A percentile compares a stretch with the other conserved stretches of the same genome.
Evolutionary conservation across 1,140 invertebrate genomes (phyloP).

Genomic region (Hylaeus anthracinus): DNA sequence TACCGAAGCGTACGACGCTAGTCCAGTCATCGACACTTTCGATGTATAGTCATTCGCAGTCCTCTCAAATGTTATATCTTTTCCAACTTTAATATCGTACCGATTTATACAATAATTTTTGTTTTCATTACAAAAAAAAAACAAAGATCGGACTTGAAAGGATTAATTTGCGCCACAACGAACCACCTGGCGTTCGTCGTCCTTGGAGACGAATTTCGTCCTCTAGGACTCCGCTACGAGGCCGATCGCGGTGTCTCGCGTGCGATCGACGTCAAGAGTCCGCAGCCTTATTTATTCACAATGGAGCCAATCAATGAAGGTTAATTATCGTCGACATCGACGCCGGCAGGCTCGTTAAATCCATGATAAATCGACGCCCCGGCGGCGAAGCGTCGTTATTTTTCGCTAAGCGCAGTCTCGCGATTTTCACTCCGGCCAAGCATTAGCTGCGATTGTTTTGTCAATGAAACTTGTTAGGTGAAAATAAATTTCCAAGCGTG

Average conservation of each 20-base stretch:
- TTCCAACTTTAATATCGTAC: no score
- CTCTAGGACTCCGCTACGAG: conserved; percentile 6
- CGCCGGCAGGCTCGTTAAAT: conserved; percentile 42
- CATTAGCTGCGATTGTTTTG: conserved; percentile 11
- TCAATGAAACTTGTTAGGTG: neutral
- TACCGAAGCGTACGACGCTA: no score
- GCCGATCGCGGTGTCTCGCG: conserved; percentile 12
- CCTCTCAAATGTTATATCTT: no score
- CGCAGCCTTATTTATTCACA: conserved; percentile 51
- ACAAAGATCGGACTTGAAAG: no score
- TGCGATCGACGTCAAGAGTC: conserved; percentile 6
- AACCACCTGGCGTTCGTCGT: conserved; percentile 17
- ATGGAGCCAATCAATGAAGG: conserved; percentile 56
- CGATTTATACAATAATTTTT: no score
- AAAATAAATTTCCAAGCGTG: neutral
- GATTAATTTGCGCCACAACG: no score
- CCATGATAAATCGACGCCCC: conserved; percentile 50
- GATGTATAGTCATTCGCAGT: no score
- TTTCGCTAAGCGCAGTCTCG: conserved; percentile 16
- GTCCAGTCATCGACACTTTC: no score
- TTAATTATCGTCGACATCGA: conserved; percentile 53
- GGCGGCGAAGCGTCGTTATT: conserved; percentile 4
- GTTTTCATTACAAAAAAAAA: no score
- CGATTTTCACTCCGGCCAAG: neutral
- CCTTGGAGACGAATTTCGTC: conserved; percentile 13